Percentiles rank a stretch among this genome's conserved stretches.
Conservation (phyloP, 2,113 vertebrate species). For the Pseudorhombus dupliciocellatus region DNA sequence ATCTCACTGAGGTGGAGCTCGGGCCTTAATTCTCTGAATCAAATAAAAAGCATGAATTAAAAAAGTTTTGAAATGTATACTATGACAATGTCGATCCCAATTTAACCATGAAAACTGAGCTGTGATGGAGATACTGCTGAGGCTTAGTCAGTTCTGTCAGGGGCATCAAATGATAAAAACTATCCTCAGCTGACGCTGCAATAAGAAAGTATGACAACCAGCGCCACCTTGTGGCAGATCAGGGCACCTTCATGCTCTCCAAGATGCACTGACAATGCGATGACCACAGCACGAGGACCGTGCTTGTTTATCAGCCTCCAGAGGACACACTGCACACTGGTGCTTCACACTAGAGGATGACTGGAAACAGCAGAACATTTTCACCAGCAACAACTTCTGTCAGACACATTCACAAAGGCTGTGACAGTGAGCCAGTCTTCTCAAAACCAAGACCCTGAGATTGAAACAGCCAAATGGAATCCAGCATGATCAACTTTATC, state of each 20-base stretch:
- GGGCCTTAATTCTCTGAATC: background rate
- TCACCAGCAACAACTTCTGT: background rate
- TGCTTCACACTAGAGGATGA: background rate
- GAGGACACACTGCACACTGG: background rate
- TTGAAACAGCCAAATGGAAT: background rate
- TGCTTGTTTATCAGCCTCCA: background rate
- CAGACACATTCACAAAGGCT: background rate
- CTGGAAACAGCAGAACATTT: background rate
- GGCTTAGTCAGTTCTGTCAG: background rate
- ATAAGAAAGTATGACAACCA: background rate
- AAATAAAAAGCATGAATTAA: background rate
- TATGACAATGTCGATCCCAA: background rate
- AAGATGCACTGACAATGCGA: background rate
- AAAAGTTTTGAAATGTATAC: background rate
- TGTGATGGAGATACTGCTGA: background rate
- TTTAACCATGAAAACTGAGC: background rate
- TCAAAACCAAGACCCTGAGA: no score
- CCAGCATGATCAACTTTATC: background rate
- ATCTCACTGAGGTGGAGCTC: background rate
- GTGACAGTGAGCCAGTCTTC: background rate
- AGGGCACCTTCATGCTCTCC: background rate
- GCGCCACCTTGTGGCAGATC: slow-evolving; percentile 40
- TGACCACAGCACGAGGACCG: background rate
- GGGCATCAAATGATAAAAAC: background rate
- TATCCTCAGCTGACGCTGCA: background rate